Base-by-base conservation (phyloP, 2,888 invertebrate species). In the Stenchaetothrips biformis region DNA sequence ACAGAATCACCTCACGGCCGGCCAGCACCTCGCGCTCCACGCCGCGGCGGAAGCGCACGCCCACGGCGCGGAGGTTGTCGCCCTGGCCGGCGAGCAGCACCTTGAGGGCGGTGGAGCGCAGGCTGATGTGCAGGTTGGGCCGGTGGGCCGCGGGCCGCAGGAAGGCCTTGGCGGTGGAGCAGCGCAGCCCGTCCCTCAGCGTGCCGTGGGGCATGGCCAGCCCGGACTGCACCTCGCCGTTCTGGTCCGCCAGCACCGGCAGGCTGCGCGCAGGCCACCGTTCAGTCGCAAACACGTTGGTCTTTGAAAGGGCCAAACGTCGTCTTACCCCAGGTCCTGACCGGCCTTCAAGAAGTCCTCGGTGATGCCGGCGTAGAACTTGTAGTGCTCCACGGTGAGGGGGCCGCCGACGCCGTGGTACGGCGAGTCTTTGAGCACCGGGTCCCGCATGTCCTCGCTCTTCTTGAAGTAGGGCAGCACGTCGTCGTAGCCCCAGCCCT, bases 391-490 rank as follows among this genome's bases (percentile, higher is more conserved):
- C 9, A 83, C 79, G 16, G 83, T 81, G 77, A 83, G 79, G 67
- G 80, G 82, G 6, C 83, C 83, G 47, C 81, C 82, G 13, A 67
- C 82, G 13, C 80, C 81, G 78, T 81, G 81, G 59, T 78, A 80
- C 27, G 59, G 74, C 4, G 80, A 80, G 25, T 79, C 25, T 0
- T 27, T 49, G 67, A 59, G 49, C 21, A 13, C 81, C 67, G 11
- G 37, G 48, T 80, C 25, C 16, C 80, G 67, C 81, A 81, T 84
- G 85, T 84, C 83, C 80, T 84, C 83, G 0, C 83, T 82, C 80
- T 84, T 84, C 27, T 82, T 82, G 82, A 89, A 88, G 83, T 88
- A 88, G 0, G 87, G 88, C 47, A 88, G 84, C 78, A 88, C 87
- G 67, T 87, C 86, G 6, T 87, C 86, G 85, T 88, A 88, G 9